Evolutionary conservation across 1,140 invertebrate genomes (phyloP).

Genomic region (Procambarus clarkii): DNA sequence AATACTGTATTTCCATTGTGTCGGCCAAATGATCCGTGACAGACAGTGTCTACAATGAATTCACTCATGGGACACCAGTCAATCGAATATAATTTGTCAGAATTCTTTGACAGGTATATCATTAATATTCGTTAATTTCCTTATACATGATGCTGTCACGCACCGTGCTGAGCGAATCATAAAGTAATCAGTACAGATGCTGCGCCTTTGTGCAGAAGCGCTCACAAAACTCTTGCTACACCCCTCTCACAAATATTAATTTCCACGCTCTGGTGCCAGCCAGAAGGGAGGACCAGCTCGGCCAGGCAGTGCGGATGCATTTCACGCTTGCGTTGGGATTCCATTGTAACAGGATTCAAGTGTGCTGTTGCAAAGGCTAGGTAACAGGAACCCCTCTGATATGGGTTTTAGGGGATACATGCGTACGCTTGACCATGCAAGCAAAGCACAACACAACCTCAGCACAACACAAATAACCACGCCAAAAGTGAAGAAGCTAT

Average conservation of each 20-base stretch:
- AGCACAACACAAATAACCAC: not conserved
- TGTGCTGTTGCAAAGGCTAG: not conserved
- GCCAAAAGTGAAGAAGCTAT: too few species aligned
- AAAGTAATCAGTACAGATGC: too few species aligned
- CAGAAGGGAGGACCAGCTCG: not conserved
- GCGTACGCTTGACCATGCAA: not conserved
- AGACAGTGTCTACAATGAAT: not conserved
- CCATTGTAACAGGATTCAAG: too few species aligned
- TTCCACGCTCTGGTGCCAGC: too few species aligned
- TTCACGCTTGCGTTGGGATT: not conserved
- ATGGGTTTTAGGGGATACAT: not conserved
- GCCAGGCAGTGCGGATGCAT: too few species aligned
- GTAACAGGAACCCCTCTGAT: not conserved
- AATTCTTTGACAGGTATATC: too few species aligned
- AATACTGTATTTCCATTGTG: not conserved
- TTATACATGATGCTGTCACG: too few species aligned
- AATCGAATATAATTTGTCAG: too few species aligned
- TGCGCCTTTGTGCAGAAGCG: too few species aligned
- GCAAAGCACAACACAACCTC: not conserved
- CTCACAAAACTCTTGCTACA: not conserved
- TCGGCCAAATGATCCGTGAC: not conserved
- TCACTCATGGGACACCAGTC: too few species aligned
- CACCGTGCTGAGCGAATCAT: too few species aligned
- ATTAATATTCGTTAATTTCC: too few species aligned
- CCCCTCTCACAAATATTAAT: not conserved